Conservation (phyloP, 2,888 invertebrate genomes). For the Apomyelois bistriatella region DNA sequence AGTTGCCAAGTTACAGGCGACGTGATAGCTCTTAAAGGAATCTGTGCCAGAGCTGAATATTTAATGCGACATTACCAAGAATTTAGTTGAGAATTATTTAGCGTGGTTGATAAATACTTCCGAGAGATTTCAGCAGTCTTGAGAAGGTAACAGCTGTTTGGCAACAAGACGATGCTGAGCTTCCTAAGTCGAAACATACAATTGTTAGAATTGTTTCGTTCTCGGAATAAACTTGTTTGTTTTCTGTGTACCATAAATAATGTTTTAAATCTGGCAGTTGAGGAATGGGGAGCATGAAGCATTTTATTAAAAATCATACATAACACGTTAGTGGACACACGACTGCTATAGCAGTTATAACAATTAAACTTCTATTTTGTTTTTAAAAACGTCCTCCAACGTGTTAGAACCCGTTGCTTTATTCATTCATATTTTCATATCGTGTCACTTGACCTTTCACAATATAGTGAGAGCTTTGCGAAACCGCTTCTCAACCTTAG, state of each 20-base stretch:
- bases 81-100: background rate
- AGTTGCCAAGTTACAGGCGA: no score
- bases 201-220: background rate
- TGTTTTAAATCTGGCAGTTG: background rate
- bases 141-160: constrained; percentile 1
- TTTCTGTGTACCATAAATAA: background rate
- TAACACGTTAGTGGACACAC: no score
- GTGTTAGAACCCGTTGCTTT: no score
- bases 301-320: no score
- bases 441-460: no score
- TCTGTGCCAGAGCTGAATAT: background rate
- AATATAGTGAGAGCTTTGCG: no score
- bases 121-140: background rate
- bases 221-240: background rate
- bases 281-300: no score
- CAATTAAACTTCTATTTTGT: no score
- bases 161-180: background rate
- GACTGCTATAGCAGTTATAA: no score
- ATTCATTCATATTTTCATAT: no score
- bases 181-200: background rate
- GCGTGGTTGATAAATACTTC: background rate
- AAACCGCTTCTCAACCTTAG: no score
- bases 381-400: no score
- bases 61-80: background rate
- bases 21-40: background rate